These are phyloP conservation scores for Florisuga fusca DNA, from an alignment of 2,797 vertebrate genomes.

Conservation along the genomic window DNA sequence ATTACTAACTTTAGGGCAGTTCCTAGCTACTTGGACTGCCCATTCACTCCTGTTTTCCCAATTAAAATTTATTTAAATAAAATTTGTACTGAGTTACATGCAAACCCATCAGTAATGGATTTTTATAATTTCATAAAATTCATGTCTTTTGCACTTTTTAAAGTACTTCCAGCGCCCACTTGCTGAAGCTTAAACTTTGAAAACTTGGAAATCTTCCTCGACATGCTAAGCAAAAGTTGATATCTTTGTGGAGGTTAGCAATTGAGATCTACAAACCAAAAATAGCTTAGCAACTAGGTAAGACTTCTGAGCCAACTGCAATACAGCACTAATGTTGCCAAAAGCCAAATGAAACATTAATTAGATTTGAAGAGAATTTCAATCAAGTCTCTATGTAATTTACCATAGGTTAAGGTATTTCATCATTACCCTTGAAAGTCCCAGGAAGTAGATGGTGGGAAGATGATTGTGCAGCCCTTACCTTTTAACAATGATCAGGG, in stretches of 20 bases:
- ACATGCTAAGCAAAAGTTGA: neutral
- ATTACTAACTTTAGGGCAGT: neutral
- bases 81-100: neutral
- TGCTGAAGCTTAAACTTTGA: neutral
- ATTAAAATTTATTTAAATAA: constrained; percentile 22
- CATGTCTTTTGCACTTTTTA: neutral
- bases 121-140: neutral
- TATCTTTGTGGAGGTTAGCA: constrained; percentile 35
- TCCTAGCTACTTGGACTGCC: neutral
- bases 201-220: neutral
- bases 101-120: neutral
- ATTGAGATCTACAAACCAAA: constrained; percentile 42
- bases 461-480: constrained; percentile 57
- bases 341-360: constrained; percentile 53
- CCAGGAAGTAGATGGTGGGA: constrained; percentile 64
- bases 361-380: constrained; percentile 48
- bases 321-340: constrained; percentile 14
- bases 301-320: constrained; percentile 48
- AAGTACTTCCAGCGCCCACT: neutral
- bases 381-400: neutral
- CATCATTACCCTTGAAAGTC: constrained; percentile 31
- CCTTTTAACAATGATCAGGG: constrained; percentile 75
- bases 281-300: constrained; percentile 40
- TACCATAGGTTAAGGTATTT: constrained; percentile 47
- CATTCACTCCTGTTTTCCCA: neutral